These are phyloP conservation scores for Trogon melanurus DNA, from an alignment of 2,113 vertebrate genomes.

Conservation along the genomic window DNA sequence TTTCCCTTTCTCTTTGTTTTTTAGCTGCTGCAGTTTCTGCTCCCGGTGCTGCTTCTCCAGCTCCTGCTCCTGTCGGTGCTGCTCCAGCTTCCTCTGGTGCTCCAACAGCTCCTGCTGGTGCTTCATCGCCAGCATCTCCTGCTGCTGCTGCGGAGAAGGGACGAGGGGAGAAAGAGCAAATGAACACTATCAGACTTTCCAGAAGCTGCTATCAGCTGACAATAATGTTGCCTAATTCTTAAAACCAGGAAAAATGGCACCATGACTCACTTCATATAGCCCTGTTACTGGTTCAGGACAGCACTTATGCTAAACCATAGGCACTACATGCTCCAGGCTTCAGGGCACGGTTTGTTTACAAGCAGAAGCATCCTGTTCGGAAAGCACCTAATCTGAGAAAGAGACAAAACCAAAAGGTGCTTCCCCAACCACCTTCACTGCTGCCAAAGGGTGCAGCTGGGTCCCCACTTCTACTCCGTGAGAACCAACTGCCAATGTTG, in stretches of 20 bases:
- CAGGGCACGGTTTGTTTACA: background rate
- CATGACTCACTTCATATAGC: background rate
- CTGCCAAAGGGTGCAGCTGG: background rate
- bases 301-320: background rate
- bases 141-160: conserved; percentile 85
- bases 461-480: background rate
- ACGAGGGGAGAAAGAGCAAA: background rate
- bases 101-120: conserved; percentile 97
- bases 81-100: conserved; percentile 95
- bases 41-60: conserved; percentile 96
- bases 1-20: conserved; percentile 96
- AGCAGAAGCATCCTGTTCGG: background rate
- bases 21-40: conserved; percentile 93
- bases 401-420: background rate
- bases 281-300: background rate
- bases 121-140: conserved; percentile 94
- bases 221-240: accelerated
- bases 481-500: background rate
- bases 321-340: background rate
- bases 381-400: background rate
- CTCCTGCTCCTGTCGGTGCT: conserved; percentile 93
- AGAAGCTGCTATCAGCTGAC: background rate
- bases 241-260: background rate
- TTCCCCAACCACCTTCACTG: background rate
- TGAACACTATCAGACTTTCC: background rate